Evolutionary conservation across 2,113 vertebrate genomes (phyloP).

Genomic region (Grallaria varia): DNA sequence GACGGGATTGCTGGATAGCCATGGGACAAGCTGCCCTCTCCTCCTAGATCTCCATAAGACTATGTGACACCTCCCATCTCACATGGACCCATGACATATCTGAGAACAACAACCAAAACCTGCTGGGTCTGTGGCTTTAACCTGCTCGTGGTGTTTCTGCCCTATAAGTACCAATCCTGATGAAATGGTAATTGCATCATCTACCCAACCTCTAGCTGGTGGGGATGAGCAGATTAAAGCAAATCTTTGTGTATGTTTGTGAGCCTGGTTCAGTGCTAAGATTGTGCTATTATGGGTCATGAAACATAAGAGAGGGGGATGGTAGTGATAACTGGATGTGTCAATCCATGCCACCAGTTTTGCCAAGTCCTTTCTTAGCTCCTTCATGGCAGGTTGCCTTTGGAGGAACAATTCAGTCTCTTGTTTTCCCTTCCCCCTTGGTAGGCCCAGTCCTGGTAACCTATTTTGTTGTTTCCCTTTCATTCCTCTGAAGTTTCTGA

Average conservation of each 20-base stretch:
- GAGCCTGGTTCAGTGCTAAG: not conserved
- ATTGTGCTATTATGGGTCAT: not conserved
- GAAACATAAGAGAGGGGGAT: not conserved
- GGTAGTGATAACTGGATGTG: not conserved
- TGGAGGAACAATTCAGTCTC: not conserved
- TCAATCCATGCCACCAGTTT: not conserved
- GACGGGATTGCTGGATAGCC: not conserved
- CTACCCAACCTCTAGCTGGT: not conserved
- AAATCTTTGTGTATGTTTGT: accelerated
- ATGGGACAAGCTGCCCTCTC: not conserved
- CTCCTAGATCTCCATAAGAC: not conserved
- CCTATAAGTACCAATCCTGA: not conserved
- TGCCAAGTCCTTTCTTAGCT: not conserved
- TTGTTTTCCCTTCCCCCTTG: not conserved
- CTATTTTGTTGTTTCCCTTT: not conserved
- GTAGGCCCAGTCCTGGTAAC: not conserved
- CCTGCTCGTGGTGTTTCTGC: not conserved
- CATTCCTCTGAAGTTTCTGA: not conserved
- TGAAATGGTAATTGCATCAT: not conserved
- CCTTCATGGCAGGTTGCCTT: not conserved
- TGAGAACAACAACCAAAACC: not conserved
- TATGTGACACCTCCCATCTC: not conserved
- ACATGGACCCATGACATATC: accelerated
- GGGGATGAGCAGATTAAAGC: not conserved
- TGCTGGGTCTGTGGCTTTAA: not conserved